Evolutionary conservation across 2,113 vertebrate species (phyloP), one percentile per base, ranked within the genome.

Genomic region (Pollachius pollachius): DNA sequence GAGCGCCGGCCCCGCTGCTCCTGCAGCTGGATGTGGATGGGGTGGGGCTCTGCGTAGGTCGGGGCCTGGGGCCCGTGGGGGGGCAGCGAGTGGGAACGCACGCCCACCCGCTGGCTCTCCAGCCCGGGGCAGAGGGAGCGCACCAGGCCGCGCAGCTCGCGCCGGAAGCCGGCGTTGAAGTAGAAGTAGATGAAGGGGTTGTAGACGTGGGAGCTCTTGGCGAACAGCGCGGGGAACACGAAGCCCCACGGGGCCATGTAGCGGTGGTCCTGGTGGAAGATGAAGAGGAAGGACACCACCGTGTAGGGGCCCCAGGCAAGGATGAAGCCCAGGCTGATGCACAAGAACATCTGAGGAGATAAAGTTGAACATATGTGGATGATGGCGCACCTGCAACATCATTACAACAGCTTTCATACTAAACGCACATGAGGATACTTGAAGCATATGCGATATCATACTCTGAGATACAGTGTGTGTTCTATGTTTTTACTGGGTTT

Each of bases 171-270:
- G 71, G 79, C 87, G 81, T 91, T 92, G 57, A 91, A 91, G 84
- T 87, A 92, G 80, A 92, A 92, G 81, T 92, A 92, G 69, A 92
- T 90, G 65, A 92, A 80, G 0, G 90, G 90, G 78, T 91, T 92
- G 87, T 91, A 92, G 78, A 92, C 15, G 72, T 92, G 90, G 57
- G 89, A 92, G 70, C 87, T 90, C 70, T 92, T 92, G 78, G 89
- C 88, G 2, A 91, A 92, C 59, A 91, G 85, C 1, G 88, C 81
- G 0, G 89, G 88, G 23, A 91, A 85, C 2, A 92, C 80, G 0
- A 89, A 92, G 52, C 87, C 88, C 59, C 62, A 78, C 0, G 75
- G 88, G 15, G 84, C 81, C 89, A 92, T 86, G 81, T 88, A 82
- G 57, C 4, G 0, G 57, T 25, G 67, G 2, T 52, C 87, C 52